Evolutionary conservation across 2,113 vertebrate genomes (phyloP).

Genomic region (Macroglossus sobrinus): DNA sequence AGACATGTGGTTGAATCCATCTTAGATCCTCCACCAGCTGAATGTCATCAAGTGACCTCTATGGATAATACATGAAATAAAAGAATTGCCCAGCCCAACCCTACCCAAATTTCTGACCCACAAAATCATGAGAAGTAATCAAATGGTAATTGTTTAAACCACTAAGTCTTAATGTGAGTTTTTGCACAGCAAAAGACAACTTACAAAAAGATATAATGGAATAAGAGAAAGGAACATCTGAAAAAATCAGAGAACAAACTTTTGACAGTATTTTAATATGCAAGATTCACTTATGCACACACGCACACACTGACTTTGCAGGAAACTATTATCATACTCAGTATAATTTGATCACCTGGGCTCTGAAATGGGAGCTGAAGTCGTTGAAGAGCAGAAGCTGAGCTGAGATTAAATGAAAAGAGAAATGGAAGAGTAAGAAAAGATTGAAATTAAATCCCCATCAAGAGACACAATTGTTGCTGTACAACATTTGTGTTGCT

Average conservation of each 20-base stretch:
- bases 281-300: not conserved
- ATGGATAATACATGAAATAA: not conserved
- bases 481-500: not conserved
- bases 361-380: not conserved
- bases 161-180: not conserved
- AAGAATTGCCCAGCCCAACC: not conserved
- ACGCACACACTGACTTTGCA: not conserved
- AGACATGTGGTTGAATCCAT: not conserved
- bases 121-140: not conserved
- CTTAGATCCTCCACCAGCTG: not conserved
- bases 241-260: not conserved
- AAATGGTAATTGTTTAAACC: not conserved
- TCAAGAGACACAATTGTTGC: not conserved
- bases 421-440: not conserved
- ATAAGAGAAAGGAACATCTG: not conserved
- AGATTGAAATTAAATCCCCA: not conserved
- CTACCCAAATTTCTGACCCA: not conserved
- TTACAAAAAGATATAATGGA: not conserved
- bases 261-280: not conserved
- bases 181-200: not conserved
- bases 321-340: not conserved
- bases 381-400: not conserved
- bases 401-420: not conserved
- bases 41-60: not conserved
- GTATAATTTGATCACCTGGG: not conserved